Evolutionary conservation across 2,113 vertebrate genomes (phyloP).

Genomic region (Chaetops frenatus): DNA sequence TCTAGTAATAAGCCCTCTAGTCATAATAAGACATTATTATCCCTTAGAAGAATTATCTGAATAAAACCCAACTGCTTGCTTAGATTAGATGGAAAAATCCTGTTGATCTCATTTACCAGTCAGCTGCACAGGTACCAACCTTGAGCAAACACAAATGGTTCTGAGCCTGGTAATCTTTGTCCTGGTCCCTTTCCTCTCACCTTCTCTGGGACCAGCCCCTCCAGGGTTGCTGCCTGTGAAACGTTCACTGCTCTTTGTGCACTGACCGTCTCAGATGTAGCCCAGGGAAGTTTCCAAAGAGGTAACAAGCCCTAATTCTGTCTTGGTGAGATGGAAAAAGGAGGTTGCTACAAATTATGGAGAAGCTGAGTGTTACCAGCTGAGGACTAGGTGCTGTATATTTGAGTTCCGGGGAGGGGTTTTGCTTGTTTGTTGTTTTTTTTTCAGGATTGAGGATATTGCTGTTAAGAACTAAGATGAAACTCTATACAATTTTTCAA

Average conservation of each 20-base stretch:
- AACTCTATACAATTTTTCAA: background rate
- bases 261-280: background rate
- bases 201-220: background rate
- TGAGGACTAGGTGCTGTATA: background rate
- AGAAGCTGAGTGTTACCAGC: background rate
- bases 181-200: background rate
- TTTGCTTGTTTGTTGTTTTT: background rate
- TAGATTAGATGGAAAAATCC: background rate
- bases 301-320: background rate
- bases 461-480: background rate
- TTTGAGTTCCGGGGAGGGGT: background rate
- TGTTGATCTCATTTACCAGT: background rate
- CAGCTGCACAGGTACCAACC: background rate
- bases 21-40: constrained; percentile 31
- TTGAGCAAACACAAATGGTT: background rate
- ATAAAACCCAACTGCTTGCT: constrained; percentile 6
- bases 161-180: background rate
- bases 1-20: background rate
- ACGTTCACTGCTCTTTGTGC: background rate
- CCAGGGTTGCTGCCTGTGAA: background rate
- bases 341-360: background rate
- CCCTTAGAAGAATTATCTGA: constrained; percentile 32
- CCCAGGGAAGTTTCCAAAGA: background rate
- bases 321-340: background rate
- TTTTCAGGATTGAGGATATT: background rate